Conservation (phyloP, 1,140 invertebrate species). For the Hylaeus volcanicus region DNA sequence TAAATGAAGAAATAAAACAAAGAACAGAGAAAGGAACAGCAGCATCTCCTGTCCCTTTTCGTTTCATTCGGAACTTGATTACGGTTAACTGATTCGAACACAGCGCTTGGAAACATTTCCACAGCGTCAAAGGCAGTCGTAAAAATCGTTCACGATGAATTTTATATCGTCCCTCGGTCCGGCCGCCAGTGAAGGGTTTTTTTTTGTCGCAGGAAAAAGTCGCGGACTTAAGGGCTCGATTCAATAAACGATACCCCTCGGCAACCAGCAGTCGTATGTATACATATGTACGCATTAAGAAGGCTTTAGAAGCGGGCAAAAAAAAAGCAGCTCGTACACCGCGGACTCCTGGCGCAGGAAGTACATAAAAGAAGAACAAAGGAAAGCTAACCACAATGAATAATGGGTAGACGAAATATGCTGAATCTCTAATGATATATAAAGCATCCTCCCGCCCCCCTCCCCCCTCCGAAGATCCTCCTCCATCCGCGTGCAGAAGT, state of each 20-base stretch:
- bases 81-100: background rate
- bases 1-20: background rate
- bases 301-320: constrained; percentile 20
- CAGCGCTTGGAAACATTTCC: constrained; percentile 9
- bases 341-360: constrained; percentile 49
- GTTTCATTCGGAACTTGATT: background rate
- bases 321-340: constrained; percentile 38
- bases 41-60: constrained; percentile 4
- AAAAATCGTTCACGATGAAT: constrained; percentile 32
- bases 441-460: constrained; percentile 27
- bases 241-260: constrained; percentile 55
- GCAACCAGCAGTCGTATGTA: constrained; percentile 20
- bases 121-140: constrained; percentile 20
- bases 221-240: constrained; percentile 40
- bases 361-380: constrained; percentile 65
- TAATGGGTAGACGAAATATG: constrained; percentile 69
- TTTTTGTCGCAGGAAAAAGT: constrained; percentile 33
- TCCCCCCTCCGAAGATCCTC: background rate
- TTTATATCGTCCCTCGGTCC: constrained; percentile 11
- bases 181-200: background rate
- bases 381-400: constrained; percentile 62
- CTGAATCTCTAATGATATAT: constrained; percentile 62
- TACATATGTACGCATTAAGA: constrained; percentile 49
- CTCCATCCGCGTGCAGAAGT: background rate
- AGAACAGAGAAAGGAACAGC: background rate